Conservation (phyloP, 2,113 vertebrate genomes). For the Riparia riparia region DNA sequence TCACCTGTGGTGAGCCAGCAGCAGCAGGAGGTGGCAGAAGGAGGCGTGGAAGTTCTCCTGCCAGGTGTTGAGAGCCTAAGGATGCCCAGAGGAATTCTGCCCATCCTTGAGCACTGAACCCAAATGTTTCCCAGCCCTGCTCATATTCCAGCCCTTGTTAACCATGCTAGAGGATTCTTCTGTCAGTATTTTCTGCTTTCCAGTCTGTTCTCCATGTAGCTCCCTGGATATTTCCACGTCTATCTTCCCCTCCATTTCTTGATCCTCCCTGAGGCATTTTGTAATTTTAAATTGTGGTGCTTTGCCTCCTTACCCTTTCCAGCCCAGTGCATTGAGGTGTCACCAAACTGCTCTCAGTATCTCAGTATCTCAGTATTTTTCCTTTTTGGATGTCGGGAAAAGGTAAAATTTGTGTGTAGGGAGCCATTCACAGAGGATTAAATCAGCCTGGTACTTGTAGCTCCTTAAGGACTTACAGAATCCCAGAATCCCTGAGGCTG, state of each 20-base stretch:
- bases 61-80: not conserved
- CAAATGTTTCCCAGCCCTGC: not conserved
- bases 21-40: not conserved
- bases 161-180: not conserved
- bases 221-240: not conserved
- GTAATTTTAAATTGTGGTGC: not conserved
- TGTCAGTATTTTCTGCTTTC: not conserved
- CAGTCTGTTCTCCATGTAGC: not conserved
- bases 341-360: not conserved
- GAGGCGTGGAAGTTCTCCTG: not conserved
- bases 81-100: not conserved
- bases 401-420: not conserved
- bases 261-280: not conserved
- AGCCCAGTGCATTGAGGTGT: not conserved
- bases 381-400: not conserved
- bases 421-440: not conserved
- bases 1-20: not conserved
- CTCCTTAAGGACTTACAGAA: not conserved
- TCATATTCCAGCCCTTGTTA: not conserved
- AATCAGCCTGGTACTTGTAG: not conserved
- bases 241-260: not conserved
- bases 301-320: not conserved
- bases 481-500: not conserved
- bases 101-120: not conserved
- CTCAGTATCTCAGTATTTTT: not conserved